phyloP scores from a whole-genome alignment of 2,113 vertebrate genomes.

The Nansenia antarctica region DNA sequence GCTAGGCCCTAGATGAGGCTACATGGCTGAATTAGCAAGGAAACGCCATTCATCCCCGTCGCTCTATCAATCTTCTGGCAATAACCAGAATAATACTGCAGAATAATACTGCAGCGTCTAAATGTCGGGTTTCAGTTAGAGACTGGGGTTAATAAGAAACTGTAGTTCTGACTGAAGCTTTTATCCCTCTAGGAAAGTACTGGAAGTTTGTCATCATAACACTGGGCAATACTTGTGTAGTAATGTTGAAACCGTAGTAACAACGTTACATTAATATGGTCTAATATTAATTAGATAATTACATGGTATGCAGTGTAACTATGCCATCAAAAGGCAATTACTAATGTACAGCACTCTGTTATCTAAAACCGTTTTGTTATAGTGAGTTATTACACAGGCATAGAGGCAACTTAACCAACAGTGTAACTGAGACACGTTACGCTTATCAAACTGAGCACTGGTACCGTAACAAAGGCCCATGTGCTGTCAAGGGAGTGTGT shows the following conservation, averaged over 20 bases:
- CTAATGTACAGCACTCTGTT: too few species aligned
- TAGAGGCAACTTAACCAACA: too few species aligned
- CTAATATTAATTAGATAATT: background rate
- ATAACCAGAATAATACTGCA: constrained; percentile 70
- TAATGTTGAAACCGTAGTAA: too few species aligned
- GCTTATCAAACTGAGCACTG: background rate
- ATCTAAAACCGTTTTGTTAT: too few species aligned
- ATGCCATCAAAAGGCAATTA: too few species aligned
- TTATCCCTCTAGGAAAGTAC: background rate
- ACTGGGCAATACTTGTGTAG: background rate
- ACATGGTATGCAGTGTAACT: background rate
- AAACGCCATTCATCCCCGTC: constrained; percentile 67
- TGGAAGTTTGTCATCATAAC: too few species aligned
- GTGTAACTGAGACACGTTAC: too few species aligned
- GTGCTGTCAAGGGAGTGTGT: background rate
- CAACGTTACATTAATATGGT: background rate
- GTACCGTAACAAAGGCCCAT: background rate
- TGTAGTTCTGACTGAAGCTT: background rate
- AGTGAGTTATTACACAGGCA: too few species aligned
- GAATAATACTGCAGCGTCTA: constrained; percentile 36
- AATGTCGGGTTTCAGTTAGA: constrained; percentile 62
- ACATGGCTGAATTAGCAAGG: constrained; percentile 48
- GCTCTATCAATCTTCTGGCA: constrained; percentile 85
- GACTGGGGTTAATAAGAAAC: constrained; percentile 76
- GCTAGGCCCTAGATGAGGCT: constrained; percentile 60